Evolutionary conservation across 1,140 invertebrate species (phyloP), one percentile per base, ranked within the genome.

Genomic region (Pseudomyrmex concolor): DNA sequence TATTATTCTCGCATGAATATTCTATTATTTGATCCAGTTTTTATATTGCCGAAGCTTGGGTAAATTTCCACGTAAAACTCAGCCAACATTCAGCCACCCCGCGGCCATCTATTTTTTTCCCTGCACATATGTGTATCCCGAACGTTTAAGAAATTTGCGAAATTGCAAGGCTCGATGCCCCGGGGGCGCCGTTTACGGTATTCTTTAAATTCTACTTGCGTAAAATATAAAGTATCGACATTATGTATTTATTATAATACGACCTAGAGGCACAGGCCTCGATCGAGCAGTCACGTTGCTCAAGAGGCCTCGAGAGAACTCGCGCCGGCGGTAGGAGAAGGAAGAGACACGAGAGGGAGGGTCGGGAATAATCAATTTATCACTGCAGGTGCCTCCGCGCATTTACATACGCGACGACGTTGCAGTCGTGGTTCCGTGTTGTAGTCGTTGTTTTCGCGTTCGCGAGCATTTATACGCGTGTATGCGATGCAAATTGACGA

Each of bases 391-490:
- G 91, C 90, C 84, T 90, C 83, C 85, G 86, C 88, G 86, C 90
- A 94, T 93, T 94, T 93, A 90, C 93, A 94, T 93, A 93, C 89
- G 73, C 89, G 91, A 92, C 88, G 90, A 89, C 78, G 83, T 90
- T 89, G 90, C 83, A 90, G 89, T 88, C 90, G 88, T 91, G 89
- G 89, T 83, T 87, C 86, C 83, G 89, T 86, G 89, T 88, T 86
- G 87, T 78, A 84, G 85, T 85, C 73, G 82, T 74, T 86, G 83
- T 84, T 86, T 87, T 87, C 81, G 80, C 85, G 87, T 86, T 90
- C 73, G 51, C 60, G 70, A 64, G 78, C 78, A 70, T 48, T 63
- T 80, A 77, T 67, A 78, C 83, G 83, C 64, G 77, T 81, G 68
- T 71, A 85, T 76, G 64, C 55, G 86, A 88, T 90, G 88, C 89